Evolutionary conservation across 2,888 invertebrate species (phyloP).

Genomic region (Geophilus truncorum): DNA sequence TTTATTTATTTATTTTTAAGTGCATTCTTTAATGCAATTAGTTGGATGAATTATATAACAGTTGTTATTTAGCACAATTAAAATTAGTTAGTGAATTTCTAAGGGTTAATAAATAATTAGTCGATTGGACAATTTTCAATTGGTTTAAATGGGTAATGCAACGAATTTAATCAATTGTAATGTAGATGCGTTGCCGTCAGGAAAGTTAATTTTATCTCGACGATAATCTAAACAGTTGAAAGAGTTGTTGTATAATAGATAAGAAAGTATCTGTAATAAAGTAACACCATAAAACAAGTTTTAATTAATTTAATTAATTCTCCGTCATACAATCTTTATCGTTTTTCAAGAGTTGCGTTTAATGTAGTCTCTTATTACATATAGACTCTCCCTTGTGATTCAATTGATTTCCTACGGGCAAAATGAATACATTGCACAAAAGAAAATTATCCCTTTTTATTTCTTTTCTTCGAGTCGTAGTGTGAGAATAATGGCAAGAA

Average conservation of each 20-base stretch:
- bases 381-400: constrained; percentile 18
- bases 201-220: constrained; percentile 9
- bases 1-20: not conserved
- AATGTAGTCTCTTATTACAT: constrained; percentile 18
- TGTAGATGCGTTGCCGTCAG: not conserved
- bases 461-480: constrained; percentile 18
- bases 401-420: constrained; percentile 27
- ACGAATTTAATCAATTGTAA: constrained; percentile 8
- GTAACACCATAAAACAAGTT: constrained; percentile 29
- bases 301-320: constrained; percentile 30
- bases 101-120: not conserved
- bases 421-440: constrained; percentile 22
- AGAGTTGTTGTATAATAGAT: constrained; percentile 30
- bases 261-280: constrained; percentile 27
- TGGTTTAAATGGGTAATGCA: not conserved
- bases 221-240: constrained; percentile 28
- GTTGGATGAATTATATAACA: not conserved
- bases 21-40: not conserved
- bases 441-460: constrained; percentile 18
- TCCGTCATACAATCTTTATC: constrained; percentile 8
- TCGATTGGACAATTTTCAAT: not conserved
- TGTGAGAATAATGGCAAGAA: not conserved
- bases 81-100: not conserved
- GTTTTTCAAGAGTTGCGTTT: constrained; percentile 17
- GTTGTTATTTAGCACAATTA: not conserved